Base-by-base conservation (phyloP, 1,140 invertebrate species). In the Bombus picipes region DNA sequence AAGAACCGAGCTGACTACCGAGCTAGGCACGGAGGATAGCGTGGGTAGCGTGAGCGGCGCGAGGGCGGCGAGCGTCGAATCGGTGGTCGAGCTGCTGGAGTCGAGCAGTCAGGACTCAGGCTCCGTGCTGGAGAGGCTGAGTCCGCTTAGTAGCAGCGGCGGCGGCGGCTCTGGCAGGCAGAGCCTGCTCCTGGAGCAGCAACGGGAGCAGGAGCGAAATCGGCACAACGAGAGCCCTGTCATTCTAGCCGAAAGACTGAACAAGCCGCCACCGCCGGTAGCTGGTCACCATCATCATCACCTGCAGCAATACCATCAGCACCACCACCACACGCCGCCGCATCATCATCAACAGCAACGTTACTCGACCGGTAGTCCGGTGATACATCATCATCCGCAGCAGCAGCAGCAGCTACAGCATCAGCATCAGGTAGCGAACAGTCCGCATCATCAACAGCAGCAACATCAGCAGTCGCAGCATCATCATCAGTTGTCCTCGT, bases 81-180 rank as follows among this genome's bases (percentile, higher is more conserved):
- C 84, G 82, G 88, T 90, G 76, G 92, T 91, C 81, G 90, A 93
- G 84, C 85, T 92, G 85, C 86, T 92, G 85, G 93, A 94, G 89
- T 91, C 91, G 80, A 92, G 91, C 81, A 92, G 93, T 93, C 92
- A 92, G 85, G 94, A 94, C 86, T 90, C 92, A 91, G 89, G 93
- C 94, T 88, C 92, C 94, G 94, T 95, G 94, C 94, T 95, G 94
- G 94, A 95, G 93, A 95, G 94, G 88, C 92, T 95, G 93, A 95
- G 94, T 92, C 94, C 94, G 68, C 79, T 95, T 90, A 92, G 90
- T 85, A 88, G 91, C 87, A 92, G 89, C 91, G 93, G 93, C 91
- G 87, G 87, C 87, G 70, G 75, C 53, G 89, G 88, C 86, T 76
- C 83, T 81, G 89, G 87, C 79, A 91, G 90, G 89, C 91, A 94